These are phyloP conservation scores for Aphaenogaster rudis DNA, from an alignment of 1,140 invertebrate genomes.

Conservation along the genomic window DNA sequence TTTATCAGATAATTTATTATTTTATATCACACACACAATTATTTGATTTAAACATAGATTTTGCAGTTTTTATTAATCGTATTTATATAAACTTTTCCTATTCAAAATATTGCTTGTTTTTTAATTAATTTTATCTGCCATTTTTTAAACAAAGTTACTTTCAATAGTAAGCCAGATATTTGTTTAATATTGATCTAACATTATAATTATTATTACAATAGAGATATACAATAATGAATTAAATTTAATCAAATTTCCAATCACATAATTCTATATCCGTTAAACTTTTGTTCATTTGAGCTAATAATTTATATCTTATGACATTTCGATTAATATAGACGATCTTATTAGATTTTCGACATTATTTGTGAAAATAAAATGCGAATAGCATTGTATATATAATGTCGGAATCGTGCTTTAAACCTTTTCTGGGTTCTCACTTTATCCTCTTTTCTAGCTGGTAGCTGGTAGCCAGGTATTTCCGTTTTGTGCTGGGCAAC, in stretches of 20 bases:
- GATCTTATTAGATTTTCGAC: slow-evolving; percentile 47
- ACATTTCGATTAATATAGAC: slow-evolving; percentile 37
- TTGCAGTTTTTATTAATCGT: not conserved
- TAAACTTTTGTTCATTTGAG: slow-evolving; percentile 37
- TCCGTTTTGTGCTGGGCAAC: slow-evolving; percentile 74
- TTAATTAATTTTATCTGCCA: not conserved
- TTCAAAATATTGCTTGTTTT: not conserved
- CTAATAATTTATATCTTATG: slow-evolving; percentile 23
- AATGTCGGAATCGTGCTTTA: slow-evolving; percentile 58
- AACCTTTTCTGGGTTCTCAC: slow-evolving; percentile 58
- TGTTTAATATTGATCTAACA: slow-evolving; percentile 21
- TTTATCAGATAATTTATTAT: not conserved
- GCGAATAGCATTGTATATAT: slow-evolving; percentile 35
- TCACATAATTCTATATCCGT: slow-evolving; percentile 9
- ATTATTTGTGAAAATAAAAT: slow-evolving; percentile 35
- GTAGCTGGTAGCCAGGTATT: slow-evolving; percentile 71
- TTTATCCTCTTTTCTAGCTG: slow-evolving; percentile 69
- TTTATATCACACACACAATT: not conserved
- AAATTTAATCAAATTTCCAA: slow-evolving; percentile 32
- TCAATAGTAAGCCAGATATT: not conserved
- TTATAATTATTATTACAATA: slow-evolving; percentile 28
- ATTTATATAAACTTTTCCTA: not conserved
- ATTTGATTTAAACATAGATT: not conserved
- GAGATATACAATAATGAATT: not conserved
- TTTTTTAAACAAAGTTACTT: not conserved